These are phyloP conservation scores for Pseudoatta argentina DNA, from an alignment of 1,140 invertebrate species.

Conservation along the genomic window DNA sequence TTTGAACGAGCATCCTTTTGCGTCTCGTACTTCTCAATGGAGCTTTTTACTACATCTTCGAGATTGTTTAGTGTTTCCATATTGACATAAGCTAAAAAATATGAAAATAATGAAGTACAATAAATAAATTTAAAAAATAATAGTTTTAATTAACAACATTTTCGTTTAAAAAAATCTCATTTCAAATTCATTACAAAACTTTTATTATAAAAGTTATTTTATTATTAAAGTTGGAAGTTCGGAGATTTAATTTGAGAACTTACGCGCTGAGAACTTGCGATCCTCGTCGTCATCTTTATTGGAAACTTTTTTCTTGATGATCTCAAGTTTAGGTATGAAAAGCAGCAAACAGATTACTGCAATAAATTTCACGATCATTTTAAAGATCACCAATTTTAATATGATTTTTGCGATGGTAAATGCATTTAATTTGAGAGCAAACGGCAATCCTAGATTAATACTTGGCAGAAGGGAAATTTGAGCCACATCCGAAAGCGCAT, in stretches of 20 bases:
- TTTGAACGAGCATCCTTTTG: slow-evolving; percentile 51
- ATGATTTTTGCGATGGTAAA: slow-evolving; percentile 91
- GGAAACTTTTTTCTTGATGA: slow-evolving; percentile 73
- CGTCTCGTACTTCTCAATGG: slow-evolving; percentile 75
- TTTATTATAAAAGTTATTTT: neutral
- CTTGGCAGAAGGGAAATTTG: slow-evolving; percentile 86
- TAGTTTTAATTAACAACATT: neutral
- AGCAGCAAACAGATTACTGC: slow-evolving; percentile 91
- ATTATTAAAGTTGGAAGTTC: slow-evolving; percentile 11
- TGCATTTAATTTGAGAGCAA: slow-evolving; percentile 89
- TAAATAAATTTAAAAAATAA: neutral
- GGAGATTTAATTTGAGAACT: slow-evolving; percentile 45
- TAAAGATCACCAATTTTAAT: slow-evolving; percentile 91
- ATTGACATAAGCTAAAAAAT: slow-evolving; percentile 44
- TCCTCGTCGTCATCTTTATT: slow-evolving; percentile 74
- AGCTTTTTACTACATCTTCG: slow-evolving; percentile 70
- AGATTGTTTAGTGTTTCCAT: slow-evolving; percentile 72
- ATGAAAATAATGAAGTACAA: neutral
- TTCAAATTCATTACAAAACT: neutral
- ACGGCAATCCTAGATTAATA: slow-evolving; percentile 80
- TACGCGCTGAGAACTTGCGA: slow-evolving; percentile 65
- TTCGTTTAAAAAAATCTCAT: neutral
- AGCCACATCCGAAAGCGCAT: slow-evolving; percentile 87
- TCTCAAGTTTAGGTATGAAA: slow-evolving; percentile 91
- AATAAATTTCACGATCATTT: slow-evolving; percentile 92